Evolutionary conservation across 2,888 invertebrate genomes (phyloP).

Genomic region (Merodon equestris): DNA sequence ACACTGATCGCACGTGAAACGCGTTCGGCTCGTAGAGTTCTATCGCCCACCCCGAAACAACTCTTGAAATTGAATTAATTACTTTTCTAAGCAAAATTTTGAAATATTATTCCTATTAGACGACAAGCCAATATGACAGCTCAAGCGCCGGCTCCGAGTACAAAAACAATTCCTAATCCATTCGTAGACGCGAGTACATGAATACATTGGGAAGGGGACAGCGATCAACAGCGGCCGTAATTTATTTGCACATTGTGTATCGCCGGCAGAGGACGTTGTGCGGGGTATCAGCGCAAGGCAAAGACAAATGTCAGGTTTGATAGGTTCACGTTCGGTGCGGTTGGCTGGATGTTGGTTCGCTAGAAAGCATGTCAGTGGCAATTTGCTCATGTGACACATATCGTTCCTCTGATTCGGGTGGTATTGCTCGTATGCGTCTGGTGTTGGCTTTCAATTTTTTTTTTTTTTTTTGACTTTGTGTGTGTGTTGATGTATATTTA

Average conservation of each 20-base stretch:
- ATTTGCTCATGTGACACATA: conserved; percentile 61
- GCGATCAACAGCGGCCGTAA: conserved; percentile 39
- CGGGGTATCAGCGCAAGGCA: conserved; percentile 34
- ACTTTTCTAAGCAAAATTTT: conserved; percentile 43
- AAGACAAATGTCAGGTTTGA: conserved; percentile 60
- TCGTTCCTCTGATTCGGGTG: conserved; percentile 32
- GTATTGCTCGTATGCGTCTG: background rate
- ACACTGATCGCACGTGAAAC: conserved; percentile 56
- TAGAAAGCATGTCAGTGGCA: conserved; percentile 62
- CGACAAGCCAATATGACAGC: too few relatives aligned
- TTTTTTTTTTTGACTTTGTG: too few relatives aligned
- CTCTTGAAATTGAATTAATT: conserved; percentile 58
- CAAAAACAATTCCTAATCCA: too few relatives aligned
- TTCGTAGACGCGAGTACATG: too few relatives aligned
- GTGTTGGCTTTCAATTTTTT: too few relatives aligned
- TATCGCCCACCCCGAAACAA: conserved; percentile 58
- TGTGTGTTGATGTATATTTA: conserved; percentile 42
- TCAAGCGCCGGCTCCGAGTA: conserved; percentile 56
- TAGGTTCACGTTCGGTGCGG: conserved; percentile 59
- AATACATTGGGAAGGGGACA: too few relatives aligned
- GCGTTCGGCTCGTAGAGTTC: conserved; percentile 31
- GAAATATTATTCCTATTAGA: conserved; percentile 37
- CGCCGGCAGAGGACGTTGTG: conserved; percentile 15
- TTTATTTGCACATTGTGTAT: conserved; percentile 31
- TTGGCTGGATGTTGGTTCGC: conserved; percentile 55